phyloP scores from a whole-genome alignment of 2,113 vertebrate genomes.

The Apeltes quadracus region DNA sequence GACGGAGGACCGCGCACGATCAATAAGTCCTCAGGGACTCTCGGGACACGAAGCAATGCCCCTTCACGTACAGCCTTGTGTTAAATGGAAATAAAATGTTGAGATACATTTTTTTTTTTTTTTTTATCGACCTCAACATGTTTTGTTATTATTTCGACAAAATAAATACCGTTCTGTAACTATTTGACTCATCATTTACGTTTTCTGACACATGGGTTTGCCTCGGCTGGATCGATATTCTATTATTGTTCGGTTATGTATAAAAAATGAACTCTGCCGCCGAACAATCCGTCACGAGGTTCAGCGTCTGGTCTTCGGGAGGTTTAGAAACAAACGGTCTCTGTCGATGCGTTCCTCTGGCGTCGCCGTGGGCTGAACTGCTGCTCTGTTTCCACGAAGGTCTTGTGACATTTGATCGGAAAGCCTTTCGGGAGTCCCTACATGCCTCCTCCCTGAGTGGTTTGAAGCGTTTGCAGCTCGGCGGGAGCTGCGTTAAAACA shows the following conservation, averaged over 20 bases:
- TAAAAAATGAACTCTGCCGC: slow-evolving; percentile 34
- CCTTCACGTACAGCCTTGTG: slow-evolving; percentile 12
- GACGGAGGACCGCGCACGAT: slow-evolving; percentile 29
- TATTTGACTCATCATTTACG: slow-evolving; percentile 9
- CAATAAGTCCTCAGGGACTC: slow-evolving; percentile 51
- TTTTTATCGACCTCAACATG: not conserved
- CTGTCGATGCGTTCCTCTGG: slow-evolving; percentile 52
- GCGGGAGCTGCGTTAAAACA: slow-evolving; percentile 60
- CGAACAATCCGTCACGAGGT: slow-evolving; percentile 30
- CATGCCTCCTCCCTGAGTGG: slow-evolving; percentile 44
- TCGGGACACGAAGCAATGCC: slow-evolving; percentile 13
- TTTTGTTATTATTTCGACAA: not conserved
- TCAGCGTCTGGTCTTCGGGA: slow-evolving; percentile 39
- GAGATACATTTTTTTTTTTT: not conserved
- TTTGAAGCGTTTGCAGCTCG: slow-evolving; percentile 63
- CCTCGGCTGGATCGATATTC: slow-evolving; percentile 32
- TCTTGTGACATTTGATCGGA: slow-evolving; percentile 69
- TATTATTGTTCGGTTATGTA: slow-evolving; percentile 49
- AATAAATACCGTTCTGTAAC: not conserved
- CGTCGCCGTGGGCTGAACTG: slow-evolving; percentile 49
- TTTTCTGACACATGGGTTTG: slow-evolving; percentile 23
- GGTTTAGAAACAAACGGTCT: slow-evolving; percentile 32
- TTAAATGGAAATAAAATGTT: not conserved
- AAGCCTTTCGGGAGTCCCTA: slow-evolving; percentile 52
- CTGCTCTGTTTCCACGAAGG: slow-evolving; percentile 54